Evolutionary conservation across 2,113 vertebrate species (phyloP).

Genomic region (Colinus virginianus): DNA sequence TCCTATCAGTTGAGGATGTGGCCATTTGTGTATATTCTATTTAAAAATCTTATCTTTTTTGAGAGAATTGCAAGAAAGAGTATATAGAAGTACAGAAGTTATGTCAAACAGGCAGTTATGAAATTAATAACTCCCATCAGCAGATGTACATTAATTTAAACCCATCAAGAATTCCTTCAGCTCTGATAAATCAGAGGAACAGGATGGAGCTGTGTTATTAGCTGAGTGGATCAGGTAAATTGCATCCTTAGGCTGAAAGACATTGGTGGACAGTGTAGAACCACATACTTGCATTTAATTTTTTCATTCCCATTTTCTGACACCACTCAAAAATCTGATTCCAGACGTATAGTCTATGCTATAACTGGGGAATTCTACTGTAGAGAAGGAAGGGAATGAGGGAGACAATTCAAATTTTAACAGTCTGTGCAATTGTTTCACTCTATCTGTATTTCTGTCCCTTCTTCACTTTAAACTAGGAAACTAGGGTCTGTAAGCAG

Average conservation of each 20-base stretch:
- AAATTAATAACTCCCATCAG: not conserved
- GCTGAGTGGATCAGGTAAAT: not conserved
- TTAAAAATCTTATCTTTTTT: not conserved
- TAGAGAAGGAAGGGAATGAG: fast-evolving
- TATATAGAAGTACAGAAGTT: not conserved
- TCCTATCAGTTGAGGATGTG: not conserved
- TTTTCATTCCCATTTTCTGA: not conserved
- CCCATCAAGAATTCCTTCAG: not conserved
- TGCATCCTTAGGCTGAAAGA: not conserved
- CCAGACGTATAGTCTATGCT: not conserved
- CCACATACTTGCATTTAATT: fast-evolving
- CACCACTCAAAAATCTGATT: not conserved
- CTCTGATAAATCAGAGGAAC: not conserved
- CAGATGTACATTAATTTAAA: not conserved
- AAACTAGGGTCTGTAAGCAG: not conserved
- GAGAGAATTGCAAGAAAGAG: not conserved
- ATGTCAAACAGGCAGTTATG: not conserved
- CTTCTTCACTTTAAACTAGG: not conserved
- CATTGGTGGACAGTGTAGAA: not conserved
- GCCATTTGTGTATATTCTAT: not conserved
- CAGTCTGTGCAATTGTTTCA: not conserved
- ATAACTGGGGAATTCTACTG: not conserved
- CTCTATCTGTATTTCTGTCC: not conserved
- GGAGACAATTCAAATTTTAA: not conserved
- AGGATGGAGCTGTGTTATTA: not conserved